Percentiles rank a stretch among this genome's conserved stretches.
Evolutionary conservation across 1,140 invertebrate species (phyloP).

Genomic region (Brachionus plicatilis): DNA sequence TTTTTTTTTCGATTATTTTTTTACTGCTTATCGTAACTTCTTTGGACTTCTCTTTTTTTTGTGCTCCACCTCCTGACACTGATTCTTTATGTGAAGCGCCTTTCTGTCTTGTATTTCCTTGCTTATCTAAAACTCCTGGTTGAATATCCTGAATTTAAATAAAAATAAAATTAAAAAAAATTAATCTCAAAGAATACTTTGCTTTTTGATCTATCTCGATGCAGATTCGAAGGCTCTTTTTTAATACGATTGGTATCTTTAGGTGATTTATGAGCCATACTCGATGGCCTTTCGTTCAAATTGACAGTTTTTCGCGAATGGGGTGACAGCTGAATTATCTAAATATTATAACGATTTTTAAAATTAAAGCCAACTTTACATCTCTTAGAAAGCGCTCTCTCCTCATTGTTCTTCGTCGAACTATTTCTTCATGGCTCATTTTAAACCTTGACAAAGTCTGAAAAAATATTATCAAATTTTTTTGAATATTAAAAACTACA

Average conservation of each 20-base stretch:
- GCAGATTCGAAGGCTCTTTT: background rate
- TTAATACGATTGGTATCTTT: background rate
- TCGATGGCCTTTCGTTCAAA: background rate
- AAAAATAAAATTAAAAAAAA: background rate
- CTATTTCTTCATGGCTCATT: conserved; percentile 54
- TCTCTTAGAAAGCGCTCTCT: conserved; percentile 27
- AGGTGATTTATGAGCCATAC: background rate
- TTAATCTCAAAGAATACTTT: background rate
- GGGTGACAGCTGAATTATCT: background rate
- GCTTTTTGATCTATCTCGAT: conserved; percentile 8
- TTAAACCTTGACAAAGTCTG: conserved; percentile 48
- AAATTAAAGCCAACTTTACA: background rate
- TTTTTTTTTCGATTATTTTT: background rate
- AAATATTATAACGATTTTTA: background rate
- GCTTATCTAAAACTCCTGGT: background rate
- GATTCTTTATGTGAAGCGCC: background rate
- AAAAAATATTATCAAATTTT: background rate
- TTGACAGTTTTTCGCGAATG: background rate
- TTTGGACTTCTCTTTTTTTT: conserved; percentile 21
- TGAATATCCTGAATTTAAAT: background rate
- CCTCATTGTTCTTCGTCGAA: conserved; percentile 45
- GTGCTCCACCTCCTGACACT: background rate
- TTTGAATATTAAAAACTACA: background rate
- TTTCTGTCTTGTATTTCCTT: background rate
- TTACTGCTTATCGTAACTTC: background rate